These are phyloP conservation scores for Gonatopus flavifemur DNA, from an alignment of 1,140 invertebrate species.

Conservation along the genomic window DNA sequence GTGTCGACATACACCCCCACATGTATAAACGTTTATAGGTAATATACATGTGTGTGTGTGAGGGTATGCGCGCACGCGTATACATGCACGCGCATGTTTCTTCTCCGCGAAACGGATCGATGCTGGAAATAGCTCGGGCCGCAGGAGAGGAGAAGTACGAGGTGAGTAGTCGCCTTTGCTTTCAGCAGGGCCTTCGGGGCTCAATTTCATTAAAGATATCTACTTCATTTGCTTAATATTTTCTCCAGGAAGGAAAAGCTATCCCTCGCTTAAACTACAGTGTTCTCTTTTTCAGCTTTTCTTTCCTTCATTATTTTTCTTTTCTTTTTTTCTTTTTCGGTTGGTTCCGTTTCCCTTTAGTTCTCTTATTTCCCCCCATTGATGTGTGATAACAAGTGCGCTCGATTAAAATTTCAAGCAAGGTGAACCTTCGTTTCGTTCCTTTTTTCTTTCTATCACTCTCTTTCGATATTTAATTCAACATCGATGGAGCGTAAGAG, in stretches of 20 bases:
- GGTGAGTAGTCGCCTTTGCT: conserved; percentile 54
- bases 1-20: no score
- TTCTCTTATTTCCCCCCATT: not conserved
- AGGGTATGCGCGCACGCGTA: conserved; percentile 4
- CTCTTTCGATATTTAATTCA: not conserved
- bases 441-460: conserved; percentile 11
- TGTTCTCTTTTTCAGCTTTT: not conserved
- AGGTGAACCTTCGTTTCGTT: not conserved
- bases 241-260: conserved; percentile 12
- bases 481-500: not conserved
- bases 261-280: not conserved
- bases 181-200: conserved; percentile 47
- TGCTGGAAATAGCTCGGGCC: conserved; percentile 42
- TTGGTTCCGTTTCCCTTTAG: not conserved
- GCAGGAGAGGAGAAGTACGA: conserved; percentile 52
- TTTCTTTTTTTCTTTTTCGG: not conserved
- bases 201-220: no score
- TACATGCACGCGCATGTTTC: conserved; percentile 29
- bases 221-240: conserved; percentile 10
- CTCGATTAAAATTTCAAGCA: not conserved
- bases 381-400: not conserved
- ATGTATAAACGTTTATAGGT: no score
- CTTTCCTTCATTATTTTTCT: not conserved
- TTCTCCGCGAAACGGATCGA: conserved; percentile 33
- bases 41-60: no score